Evolutionary conservation across 2,113 vertebrate species (phyloP).

Genomic region (Dromaius novaehollandiae): DNA sequence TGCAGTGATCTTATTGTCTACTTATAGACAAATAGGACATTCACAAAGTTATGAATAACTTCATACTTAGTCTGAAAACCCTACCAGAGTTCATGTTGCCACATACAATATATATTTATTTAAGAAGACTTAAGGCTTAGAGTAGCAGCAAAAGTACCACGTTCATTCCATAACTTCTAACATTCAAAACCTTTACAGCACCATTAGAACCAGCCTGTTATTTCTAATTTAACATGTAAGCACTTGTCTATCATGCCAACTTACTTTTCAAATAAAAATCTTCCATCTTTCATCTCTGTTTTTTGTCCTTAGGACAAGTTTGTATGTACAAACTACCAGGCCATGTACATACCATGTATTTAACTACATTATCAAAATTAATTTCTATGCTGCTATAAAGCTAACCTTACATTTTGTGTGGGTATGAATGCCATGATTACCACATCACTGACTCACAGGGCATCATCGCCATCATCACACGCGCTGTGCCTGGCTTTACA

Average conservation of each 20-base stretch:
- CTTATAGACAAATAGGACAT: not conserved
- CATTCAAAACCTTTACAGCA: not conserved
- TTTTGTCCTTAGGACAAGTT: not conserved
- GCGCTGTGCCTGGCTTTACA: not conserved
- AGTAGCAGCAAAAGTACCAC: not conserved
- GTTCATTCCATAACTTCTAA: not conserved
- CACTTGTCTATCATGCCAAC: not conserved
- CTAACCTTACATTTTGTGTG: not conserved
- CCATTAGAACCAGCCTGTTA: not conserved
- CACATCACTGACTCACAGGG: not conserved
- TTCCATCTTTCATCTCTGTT: not conserved
- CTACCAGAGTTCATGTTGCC: not conserved
- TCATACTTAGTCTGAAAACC: not conserved
- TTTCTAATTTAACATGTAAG: not conserved
- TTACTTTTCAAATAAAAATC: not conserved
- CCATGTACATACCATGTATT: not conserved
- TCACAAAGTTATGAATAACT: not conserved
- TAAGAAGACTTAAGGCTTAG: not conserved
- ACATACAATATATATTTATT: not conserved
- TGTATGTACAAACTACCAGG: not conserved
- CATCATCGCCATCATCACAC: not conserved
- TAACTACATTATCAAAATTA: not conserved
- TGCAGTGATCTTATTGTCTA: not conserved
- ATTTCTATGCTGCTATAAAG: not conserved
- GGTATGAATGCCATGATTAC: not conserved